Conservation (phyloP, 2,888 invertebrate species). For the Hyalella azteca region DNA sequence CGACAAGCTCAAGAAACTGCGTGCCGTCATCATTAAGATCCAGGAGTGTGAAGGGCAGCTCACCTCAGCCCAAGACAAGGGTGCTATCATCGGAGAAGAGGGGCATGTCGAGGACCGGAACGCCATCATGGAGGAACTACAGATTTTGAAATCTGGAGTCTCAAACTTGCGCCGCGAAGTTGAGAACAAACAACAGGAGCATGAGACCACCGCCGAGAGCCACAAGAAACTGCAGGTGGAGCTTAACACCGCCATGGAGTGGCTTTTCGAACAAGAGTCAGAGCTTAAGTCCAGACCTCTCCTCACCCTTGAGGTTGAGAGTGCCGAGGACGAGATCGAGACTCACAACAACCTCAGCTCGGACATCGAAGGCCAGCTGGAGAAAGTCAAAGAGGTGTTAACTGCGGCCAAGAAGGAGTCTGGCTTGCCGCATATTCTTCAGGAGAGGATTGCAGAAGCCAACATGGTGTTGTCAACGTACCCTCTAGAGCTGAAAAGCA, state of each 20-base stretch:
- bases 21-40: conserved; percentile 81
- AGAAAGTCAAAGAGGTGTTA: conserved; percentile 59
- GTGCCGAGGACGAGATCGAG: conserved; percentile 58
- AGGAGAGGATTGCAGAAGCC: conserved; percentile 56
- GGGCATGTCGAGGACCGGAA: conserved; percentile 86
- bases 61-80: conserved; percentile 87
- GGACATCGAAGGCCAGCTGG: conserved; percentile 54
- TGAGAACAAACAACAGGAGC: conserved; percentile 84
- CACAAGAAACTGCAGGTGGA: conserved; percentile 82
- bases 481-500: conserved; percentile 54
- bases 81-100: conserved; percentile 89
- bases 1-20: conserved; percentile 86
- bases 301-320: conserved; percentile 75
- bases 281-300: conserved; percentile 82
- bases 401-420: conserved; percentile 48
- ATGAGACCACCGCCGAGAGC: conserved; percentile 85
- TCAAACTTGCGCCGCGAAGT: conserved; percentile 79
- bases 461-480: conserved; percentile 55
- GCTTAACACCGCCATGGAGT: conserved; percentile 81
- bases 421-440: conserved; percentile 54
- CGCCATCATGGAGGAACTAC: conserved; percentile 83
- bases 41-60: conserved; percentile 88
- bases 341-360: conserved; percentile 53
- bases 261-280: conserved; percentile 82
- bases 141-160: conserved; percentile 83